Base-by-base conservation (phyloP, 1,140 invertebrate species). In the Tenebrio molitor region DNA sequence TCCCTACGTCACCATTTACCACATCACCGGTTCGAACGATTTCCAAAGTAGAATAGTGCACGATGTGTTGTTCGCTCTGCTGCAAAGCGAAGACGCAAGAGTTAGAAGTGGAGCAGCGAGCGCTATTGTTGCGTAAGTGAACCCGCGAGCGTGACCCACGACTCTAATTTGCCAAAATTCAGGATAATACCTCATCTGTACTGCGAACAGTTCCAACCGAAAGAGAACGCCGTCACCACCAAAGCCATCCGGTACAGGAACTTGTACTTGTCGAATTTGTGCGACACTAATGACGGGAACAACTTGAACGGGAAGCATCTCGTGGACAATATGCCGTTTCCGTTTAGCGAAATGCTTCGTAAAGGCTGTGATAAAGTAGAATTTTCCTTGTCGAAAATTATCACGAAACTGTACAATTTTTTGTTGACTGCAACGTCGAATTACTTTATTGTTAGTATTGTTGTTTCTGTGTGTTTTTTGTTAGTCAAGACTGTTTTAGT, bases 71-170 rank as follows among this genome's bases (percentile, higher is more conserved):
- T 81, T 91, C 12, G 79, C 82, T 29, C 81, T 95, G 21, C 79
- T 95, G 1, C 87, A 86, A 8, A 93, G 95, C 84, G 89, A 91
- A 75, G 94, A 96, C 82, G 87, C 88, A 62, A 87, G 93, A 82
- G 93, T 96, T 4, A 84, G 95, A 64, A 87, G 88, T 76, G 90
- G 93, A 10, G 89, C 93, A 1, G 86, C 90, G 5, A 82, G 85
- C 39, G 86, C 91, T 12, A 86, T 95, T 75, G 83, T 90, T 12
- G 91, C 85, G 93, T 95, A 86, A 23, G 15, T 50, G n/a, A 36
- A n/a, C 7, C 15, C 5, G 8, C 14, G 5, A 19, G 1, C 15
- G 39, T 17, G 14, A 16, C 46, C n/a, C n/a, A n/a, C n/a, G n/a
- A n/a, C n/a, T n/a, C n/a, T n/a, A n/a, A n/a, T n/a, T n/a, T n/a